Percentiles rank a stretch among this genome's conserved stretches.
Conservation (phyloP, 2,113 vertebrate genomes). For the Notarius quadriscutis region DNA sequence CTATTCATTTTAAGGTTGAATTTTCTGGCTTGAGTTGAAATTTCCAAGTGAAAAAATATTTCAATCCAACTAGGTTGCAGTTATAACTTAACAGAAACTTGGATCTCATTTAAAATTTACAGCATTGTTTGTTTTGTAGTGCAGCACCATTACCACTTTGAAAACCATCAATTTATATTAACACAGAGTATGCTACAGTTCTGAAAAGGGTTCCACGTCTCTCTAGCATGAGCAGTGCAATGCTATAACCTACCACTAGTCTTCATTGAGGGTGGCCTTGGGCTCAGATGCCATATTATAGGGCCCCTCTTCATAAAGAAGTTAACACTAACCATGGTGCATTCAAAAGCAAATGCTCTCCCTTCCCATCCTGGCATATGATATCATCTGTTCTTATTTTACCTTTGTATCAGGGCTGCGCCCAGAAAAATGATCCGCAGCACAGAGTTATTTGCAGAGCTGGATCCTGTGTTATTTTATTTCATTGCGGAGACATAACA, state of each 20-base stretch:
- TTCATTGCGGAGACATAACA: constrained; percentile 81
- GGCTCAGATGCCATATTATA: constrained; percentile 1
- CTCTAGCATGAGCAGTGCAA: neutral
- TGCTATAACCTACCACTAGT: constrained; percentile 15
- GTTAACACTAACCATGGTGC: constrained; percentile 1
- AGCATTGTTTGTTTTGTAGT: neutral
- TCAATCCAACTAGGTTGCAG: neutral
- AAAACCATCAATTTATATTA: neutral
- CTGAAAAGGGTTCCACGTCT: neutral
- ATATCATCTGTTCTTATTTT: constrained; percentile 83
- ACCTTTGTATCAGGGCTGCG: constrained; percentile 74
- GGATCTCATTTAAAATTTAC: neutral
- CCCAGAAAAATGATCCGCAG: constrained; percentile 76
- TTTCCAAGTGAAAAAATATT: neutral
- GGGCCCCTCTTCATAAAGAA: neutral
- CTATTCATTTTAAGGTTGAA: neutral
- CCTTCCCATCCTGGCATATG: constrained; percentile 57
- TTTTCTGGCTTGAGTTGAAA: neutral
- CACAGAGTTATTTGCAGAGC: constrained; percentile 80
- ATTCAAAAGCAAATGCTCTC: constrained; percentile 13
- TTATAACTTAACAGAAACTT: neutral
- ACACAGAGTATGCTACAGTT: neutral
- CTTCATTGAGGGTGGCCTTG: constrained; percentile 10
- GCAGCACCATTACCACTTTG: neutral
- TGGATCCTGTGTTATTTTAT: constrained; percentile 82